Conservation (phyloP, 2,113 vertebrate species). For the Chaetops frenatus region DNA sequence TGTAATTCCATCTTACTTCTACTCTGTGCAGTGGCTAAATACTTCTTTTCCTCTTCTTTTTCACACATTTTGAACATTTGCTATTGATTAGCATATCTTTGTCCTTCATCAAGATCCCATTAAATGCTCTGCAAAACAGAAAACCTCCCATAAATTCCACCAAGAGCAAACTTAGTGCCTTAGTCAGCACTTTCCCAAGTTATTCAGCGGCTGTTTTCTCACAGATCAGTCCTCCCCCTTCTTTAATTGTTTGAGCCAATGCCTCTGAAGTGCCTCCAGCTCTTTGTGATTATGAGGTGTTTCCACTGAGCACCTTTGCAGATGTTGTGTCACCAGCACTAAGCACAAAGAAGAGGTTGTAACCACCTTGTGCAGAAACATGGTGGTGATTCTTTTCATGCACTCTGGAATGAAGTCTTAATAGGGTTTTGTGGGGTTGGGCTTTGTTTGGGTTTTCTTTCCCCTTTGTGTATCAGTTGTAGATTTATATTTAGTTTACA, state of each 20-base stretch:
- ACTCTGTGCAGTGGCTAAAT: background rate
- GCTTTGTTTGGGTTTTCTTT: background rate
- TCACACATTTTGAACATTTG: background rate
- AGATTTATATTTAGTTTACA: background rate
- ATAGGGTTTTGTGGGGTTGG: background rate
- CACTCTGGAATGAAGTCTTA: background rate
- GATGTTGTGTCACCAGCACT: too few relatives aligned
- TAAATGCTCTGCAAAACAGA: background rate
- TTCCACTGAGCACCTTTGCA: too few relatives aligned
- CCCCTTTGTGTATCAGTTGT: background rate
- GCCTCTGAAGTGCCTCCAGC: background rate
- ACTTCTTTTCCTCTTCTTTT: background rate
- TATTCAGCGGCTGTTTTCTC: background rate
- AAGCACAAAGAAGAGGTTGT: background rate
- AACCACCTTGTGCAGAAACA: background rate
- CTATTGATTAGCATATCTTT: background rate
- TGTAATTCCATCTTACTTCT: background rate
- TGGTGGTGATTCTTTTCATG: background rate
- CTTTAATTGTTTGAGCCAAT: background rate
- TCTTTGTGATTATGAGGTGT: background rate
- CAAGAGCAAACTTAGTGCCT: background rate
- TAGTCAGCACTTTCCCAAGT: background rate
- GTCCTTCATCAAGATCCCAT: background rate
- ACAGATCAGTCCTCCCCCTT: background rate
- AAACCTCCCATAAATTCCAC: background rate